These are phyloP conservation scores for Pterostichus madidus DNA, from an alignment of 2,888 invertebrate genomes.

Conservation along the genomic window DNA sequence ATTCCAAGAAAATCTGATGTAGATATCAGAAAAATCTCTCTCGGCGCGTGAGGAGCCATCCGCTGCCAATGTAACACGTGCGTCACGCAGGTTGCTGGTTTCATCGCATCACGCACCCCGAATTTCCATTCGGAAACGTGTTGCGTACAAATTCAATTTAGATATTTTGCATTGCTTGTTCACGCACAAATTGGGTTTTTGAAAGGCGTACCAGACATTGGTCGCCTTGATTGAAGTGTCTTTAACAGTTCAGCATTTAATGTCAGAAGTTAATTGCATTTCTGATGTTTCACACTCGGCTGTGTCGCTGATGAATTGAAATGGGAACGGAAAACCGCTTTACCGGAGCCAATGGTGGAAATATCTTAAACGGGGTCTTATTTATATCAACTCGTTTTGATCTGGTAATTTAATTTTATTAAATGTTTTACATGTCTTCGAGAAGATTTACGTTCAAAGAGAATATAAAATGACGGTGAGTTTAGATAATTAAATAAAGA, in stretches of 20 bases:
- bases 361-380: constrained; percentile 4
- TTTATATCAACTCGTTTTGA: background rate
- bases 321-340: background rate
- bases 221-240: constrained; percentile 29
- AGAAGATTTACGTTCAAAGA: background rate
- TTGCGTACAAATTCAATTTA: constrained; percentile 47
- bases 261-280: constrained; percentile 43
- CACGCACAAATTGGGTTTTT: constrained; percentile 54
- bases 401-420: background rate
- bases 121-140: background rate
- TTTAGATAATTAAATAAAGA: background rate
- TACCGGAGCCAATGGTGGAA: background rate
- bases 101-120: constrained; percentile 3
- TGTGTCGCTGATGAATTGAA: constrained; percentile 26
- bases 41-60: background rate
- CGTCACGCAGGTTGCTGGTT: constrained; percentile 3
- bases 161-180: constrained; percentile 11
- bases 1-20: constrained; percentile 9
- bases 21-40: constrained; percentile 2
- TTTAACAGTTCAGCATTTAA: constrained; percentile 37
- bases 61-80: constrained; percentile 10
- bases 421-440: background rate
- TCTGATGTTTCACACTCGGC: constrained; percentile 38
- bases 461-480: background rate
- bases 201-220: constrained; percentile 3